Evolutionary conservation across 2,888 invertebrate species (phyloP).

Genomic region (Cantharis rustica): DNA sequence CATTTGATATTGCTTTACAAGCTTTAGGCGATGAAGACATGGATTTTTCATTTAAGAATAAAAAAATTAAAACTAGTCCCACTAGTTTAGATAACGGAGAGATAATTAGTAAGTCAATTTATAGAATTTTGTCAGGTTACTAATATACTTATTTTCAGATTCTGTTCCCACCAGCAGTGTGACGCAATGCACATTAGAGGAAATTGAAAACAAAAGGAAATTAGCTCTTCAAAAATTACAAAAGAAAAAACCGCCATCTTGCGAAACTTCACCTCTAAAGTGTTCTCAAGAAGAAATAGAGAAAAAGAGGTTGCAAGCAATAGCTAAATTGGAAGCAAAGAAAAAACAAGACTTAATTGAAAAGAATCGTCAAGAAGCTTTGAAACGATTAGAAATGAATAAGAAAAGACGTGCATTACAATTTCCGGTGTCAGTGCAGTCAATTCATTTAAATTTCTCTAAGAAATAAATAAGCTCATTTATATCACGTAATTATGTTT

Average conservation of each 20-base stretch:
- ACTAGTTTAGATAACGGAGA: background rate
- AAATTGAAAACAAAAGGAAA: conserved; percentile 66
- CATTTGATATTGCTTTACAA: conserved; percentile 41
- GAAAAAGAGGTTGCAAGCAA: conserved; percentile 55
- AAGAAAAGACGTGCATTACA: conserved; percentile 33
- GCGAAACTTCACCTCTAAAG: conserved; percentile 39
- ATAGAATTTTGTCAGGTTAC: background rate
- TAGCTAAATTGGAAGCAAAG: conserved; percentile 55
- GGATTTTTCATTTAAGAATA: conserved; percentile 10
- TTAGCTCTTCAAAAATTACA: conserved; percentile 65
- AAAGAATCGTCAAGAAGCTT: conserved; percentile 49
- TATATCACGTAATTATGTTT: too few relatives aligned
- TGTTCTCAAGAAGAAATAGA: conserved; percentile 59
- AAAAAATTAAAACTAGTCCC: background rate
- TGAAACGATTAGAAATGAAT: conserved; percentile 47
- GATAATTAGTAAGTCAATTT: background rate
- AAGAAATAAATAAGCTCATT: background rate
- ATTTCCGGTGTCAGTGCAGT: background rate
- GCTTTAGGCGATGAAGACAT: conserved; percentile 37
- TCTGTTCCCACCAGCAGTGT: background rate
- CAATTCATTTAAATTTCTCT: background rate
- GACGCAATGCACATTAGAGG: conserved; percentile 60
- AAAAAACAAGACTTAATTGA: conserved; percentile 51
- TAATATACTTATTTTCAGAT: background rate
- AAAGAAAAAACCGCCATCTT: conserved; percentile 53